Evolutionary conservation across 2,113 vertebrate genomes (phyloP).

Genomic region (Taurulus bubalis): DNA sequence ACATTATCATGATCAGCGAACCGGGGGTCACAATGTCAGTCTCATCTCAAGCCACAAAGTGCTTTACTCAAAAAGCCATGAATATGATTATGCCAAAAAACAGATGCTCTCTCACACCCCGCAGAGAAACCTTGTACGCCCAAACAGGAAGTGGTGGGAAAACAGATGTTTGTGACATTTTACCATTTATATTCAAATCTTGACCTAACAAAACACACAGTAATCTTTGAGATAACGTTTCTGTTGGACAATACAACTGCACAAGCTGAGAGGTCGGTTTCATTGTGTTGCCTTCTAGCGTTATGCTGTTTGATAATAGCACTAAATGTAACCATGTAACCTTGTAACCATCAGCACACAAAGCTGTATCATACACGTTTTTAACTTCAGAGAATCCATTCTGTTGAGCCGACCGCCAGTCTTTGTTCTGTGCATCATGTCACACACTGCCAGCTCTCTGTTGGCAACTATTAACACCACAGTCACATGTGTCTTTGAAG

Average conservation of each 20-base stretch:
- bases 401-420: background rate
- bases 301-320: background rate
- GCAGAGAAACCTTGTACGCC: slow-evolving; percentile 31
- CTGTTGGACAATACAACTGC: slow-evolving; percentile 14
- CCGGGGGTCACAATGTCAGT: slow-evolving; percentile 70
- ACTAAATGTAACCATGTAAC: too few species aligned
- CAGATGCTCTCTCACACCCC: slow-evolving; percentile 49
- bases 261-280: background rate
- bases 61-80: slow-evolving; percentile 71
- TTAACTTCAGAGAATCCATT: background rate
- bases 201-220: background rate
- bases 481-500: slow-evolving; percentile 44
- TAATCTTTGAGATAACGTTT: background rate
- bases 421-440: slow-evolving; percentile 6
- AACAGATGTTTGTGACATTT: slow-evolving; percentile 38
- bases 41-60: slow-evolving; percentile 68
- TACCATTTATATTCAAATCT: slow-evolving; percentile 28
- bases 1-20: slow-evolving; percentile 56
- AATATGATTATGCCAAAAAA: slow-evolving; percentile 75
- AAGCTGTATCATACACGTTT: background rate
- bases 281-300: background rate
- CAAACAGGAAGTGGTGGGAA: slow-evolving; percentile 9
- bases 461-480: slow-evolving; percentile 21
- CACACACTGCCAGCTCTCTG: slow-evolving; percentile 27
- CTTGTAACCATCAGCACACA: background rate